Conservation (phyloP, 2,113 vertebrate genomes). For the Sarotherodon lohbergeri region DNA sequence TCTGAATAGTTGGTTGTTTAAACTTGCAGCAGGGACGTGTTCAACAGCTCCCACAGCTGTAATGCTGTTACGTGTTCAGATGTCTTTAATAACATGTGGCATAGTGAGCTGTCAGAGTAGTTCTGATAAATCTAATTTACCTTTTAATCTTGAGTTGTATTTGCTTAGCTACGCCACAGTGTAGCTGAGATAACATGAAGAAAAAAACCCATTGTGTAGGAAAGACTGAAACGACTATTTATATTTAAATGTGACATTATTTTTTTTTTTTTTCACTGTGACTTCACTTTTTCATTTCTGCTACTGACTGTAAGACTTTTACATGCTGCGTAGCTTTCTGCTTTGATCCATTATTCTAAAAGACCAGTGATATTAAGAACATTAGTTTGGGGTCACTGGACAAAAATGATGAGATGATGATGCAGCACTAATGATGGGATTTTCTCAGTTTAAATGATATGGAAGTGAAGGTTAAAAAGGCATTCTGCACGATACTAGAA, state of each 20-base stretch:
- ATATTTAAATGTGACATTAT: neutral
- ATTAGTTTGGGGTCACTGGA: conserved; percentile 37
- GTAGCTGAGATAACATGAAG: neutral
- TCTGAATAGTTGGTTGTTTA: neutral
- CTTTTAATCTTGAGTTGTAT: conserved; percentile 8
- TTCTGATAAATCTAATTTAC: conserved; percentile 7
- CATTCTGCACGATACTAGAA: neutral
- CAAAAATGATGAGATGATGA: conserved; percentile 34
- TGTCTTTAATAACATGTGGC: neutral
- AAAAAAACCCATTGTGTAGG: neutral
- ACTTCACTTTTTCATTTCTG: neutral
- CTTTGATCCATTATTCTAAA: conserved; percentile 8
- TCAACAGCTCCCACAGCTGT: neutral
- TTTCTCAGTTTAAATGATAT: conserved; percentile 18
- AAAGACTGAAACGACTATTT: neutral
- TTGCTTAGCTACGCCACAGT: neutral
- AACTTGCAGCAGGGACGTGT: neutral
- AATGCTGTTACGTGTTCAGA: neutral
- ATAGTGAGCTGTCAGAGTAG: neutral
- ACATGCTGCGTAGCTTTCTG: neutral
- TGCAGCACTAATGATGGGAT: conserved; percentile 7
- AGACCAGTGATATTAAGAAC: conserved; percentile 9
- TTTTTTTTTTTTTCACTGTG: neutral
- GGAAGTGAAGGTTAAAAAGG: neutral
- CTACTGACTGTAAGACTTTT: neutral